Evolutionary conservation across 2,888 invertebrate species (phyloP).

Genomic region (Teleogryllus oceanicus): DNA sequence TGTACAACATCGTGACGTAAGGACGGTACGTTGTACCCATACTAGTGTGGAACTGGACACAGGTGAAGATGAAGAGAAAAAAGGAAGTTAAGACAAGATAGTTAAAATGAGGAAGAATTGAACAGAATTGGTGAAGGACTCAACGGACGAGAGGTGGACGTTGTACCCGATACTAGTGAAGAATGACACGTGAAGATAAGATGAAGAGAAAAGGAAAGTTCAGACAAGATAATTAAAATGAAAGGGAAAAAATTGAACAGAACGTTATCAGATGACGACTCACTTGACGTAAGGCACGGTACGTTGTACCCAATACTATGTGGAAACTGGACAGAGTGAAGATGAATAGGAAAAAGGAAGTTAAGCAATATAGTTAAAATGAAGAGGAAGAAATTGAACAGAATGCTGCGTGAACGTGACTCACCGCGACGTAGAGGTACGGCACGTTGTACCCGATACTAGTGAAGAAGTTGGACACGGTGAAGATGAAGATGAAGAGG

Average conservation of each 20-base stretch:
- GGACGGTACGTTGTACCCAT: too few species aligned
- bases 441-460: slow-evolving; percentile 94
- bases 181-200: slow-evolving; percentile 91
- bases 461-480: slow-evolving; percentile 89
- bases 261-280: slow-evolving; percentile 36
- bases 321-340: slow-evolving; percentile 88
- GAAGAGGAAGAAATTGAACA: not conserved
- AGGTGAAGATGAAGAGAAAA: slow-evolving; percentile 58
- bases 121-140: not conserved
- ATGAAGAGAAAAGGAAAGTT: slow-evolving; percentile 45
- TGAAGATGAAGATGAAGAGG: slow-evolving; percentile 73
- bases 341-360: too few species aligned
- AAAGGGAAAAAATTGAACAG: too few species aligned
- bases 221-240: too few species aligned
- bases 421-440: slow-evolving; percentile 67
- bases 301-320: slow-evolving; percentile 91
- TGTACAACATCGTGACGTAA: too few species aligned
- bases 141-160: too few species aligned
- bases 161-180: slow-evolving; percentile 91
- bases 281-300: slow-evolving; percentile 81
- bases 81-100: too few species aligned
- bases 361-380: not conserved
- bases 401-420: slow-evolving; percentile 33
- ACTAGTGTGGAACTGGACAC: slow-evolving; percentile 93
- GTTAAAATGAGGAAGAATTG: too few species aligned